Evolutionary conservation across 2,113 vertebrate species (phyloP), one percentile per base, ranked within the genome.

Genomic region (Cnemophilus loriae): DNA sequence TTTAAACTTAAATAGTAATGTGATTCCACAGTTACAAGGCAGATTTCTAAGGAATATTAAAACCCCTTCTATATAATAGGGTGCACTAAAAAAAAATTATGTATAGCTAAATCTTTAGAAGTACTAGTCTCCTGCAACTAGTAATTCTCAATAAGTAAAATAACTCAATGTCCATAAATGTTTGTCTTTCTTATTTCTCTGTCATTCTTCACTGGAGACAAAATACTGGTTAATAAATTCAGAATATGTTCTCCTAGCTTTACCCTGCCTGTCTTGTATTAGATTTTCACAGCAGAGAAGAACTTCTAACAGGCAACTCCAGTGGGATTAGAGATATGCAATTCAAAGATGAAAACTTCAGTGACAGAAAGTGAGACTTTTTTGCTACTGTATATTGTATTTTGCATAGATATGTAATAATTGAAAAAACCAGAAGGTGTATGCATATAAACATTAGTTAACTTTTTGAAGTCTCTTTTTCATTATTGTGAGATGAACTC

Each of bases 161-260:
- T 3, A 47, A 53, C 3, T 78, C n/a, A 39, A 37, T 84, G 93
- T 47, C 37, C 35, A 10, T 37, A 89, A 65, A 16, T 3, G 19
- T 50, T 92, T 93, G 10, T 55, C 26, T 57, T 50, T 91, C 42
- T 16, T 13, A 14, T 39, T 94, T 83, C 63, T 13, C 33, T 9
- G 11, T 68, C 30, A 49, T 53, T 86, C 42, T 84, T 74, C 47
- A 41, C 7, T 82, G 41, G 18, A 91, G 17, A 80, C n/a, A 95
- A 93, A 64, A 61, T 69, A 52, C 23, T 52, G 11, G 23, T 67
- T 81, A 87, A 87, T 52, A 24, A 86, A 94, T 88, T 78, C 76
- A 67, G 46, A 61, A 33, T 60, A 33, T 53, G 73, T 77, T 68
- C 30, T 85, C 28, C 18, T 78, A 1, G 6, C 4, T 96, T 80